Evolutionary conservation across 2,888 invertebrate species (phyloP).

Genomic region (Drosophila incognita): DNA sequence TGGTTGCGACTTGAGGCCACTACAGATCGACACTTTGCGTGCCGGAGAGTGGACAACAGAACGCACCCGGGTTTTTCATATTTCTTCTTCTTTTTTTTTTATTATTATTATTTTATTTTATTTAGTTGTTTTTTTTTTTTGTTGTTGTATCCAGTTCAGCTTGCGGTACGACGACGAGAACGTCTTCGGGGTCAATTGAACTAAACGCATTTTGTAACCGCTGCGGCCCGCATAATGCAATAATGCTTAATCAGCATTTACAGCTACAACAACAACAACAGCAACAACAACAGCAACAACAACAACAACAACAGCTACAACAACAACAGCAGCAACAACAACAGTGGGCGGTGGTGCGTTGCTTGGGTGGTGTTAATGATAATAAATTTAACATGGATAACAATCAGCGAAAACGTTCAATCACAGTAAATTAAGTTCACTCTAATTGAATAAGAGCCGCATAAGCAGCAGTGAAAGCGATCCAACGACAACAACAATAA

Average conservation of each 20-base stretch:
- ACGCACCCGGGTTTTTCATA: constrained; percentile 1
- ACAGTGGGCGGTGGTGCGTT: neutral
- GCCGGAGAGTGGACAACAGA: constrained; percentile 16
- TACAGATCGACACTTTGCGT: constrained; percentile 37
- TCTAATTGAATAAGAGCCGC: constrained; percentile 83
- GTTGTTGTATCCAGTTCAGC: neutral
- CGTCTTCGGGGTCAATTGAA: constrained; percentile 67
- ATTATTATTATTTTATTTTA: neutral
- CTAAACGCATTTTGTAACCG: constrained; percentile 70
- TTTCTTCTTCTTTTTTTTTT: neutral
- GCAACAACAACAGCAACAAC: constrained; percentile 47
- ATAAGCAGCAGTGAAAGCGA: constrained; percentile 29
- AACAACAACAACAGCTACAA: neutral
- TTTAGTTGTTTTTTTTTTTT: neutral
- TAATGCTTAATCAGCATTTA: constrained; percentile 71
- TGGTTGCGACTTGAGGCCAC: constrained; percentile 13
- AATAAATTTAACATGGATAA: constrained; percentile 74
- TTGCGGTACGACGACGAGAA: neutral
- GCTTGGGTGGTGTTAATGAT: constrained; percentile 55
- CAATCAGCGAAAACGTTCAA: constrained; percentile 80
- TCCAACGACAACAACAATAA: constrained; percentile 3
- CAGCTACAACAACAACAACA: constrained; percentile 27
- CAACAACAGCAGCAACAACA: neutral
- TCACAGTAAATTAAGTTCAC: constrained; percentile 84
- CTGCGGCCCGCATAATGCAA: constrained; percentile 70